Evolutionary conservation across 2,888 invertebrate genomes (phyloP), one percentile per base, ranked within the genome.

Genomic region (Leptopterna dolabrata): DNA sequence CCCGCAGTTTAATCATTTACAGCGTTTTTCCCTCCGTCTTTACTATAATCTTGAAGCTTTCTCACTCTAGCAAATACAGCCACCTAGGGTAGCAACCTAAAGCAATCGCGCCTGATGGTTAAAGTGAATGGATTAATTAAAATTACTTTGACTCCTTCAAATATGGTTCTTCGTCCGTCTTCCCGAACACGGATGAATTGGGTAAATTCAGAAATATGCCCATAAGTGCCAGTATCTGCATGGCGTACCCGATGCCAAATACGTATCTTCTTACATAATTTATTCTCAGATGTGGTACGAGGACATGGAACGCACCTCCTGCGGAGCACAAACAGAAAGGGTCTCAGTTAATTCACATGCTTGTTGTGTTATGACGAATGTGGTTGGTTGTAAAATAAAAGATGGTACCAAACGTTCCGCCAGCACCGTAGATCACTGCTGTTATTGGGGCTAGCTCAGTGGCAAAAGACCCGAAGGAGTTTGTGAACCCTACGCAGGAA

Each of bases 401-500:
- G 24, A 24, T 41, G 55, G 92, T 91, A 96, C 96, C 98, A 73
- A 96, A 92, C 0, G 98, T 97, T 93, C 99, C 98, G 86, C 99
- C 99, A 89, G 96, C 91, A 63, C 99, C 99, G 90, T 98, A 96
- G 91, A 97, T 96, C 88, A 99, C 97, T 0, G 98, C 99, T 1
- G 97, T 97, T 4, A 99, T 93, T 0, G 98, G 98, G n/a, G 99
- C 95, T 30, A 98, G 93, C 90, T 96, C 95, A 91, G 98, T 98
- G 0, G 95, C 95, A 73, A 95, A 94, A 14, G 94, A 94, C 0
- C 96, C 96, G 91, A 98, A 95, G 4, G 94, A 92, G 82, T 93
- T 91, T 0, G 98, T 98, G 91, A 97, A 97, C 0, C 98, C 97
- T 89, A 99, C 95, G 90, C 97, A 95, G 0, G 98, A 94, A 30